phyloP scores from a whole-genome alignment of 1,140 invertebrate genomes.

The Ceratoteleas bidentatus region DNA sequence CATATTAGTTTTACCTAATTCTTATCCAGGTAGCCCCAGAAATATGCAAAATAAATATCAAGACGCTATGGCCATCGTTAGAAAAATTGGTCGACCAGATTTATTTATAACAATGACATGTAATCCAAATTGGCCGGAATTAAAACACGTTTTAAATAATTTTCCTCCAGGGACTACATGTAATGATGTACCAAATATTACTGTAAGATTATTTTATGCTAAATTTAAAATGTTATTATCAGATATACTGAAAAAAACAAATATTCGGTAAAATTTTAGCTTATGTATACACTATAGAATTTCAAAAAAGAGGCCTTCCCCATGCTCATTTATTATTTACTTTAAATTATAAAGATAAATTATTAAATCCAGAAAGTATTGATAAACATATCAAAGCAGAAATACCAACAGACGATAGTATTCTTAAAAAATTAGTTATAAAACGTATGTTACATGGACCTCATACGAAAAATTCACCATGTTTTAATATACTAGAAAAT shows the following conservation, averaged over 20 bases:
- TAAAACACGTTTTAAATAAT: conserved; percentile 7
- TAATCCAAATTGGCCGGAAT: conserved; percentile 15
- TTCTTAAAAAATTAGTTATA: conserved; percentile 29
- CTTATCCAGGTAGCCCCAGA: conserved; percentile 41
- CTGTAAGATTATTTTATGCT: conserved; percentile 18
- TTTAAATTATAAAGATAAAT: conserved; percentile 34
- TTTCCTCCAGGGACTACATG: conserved; percentile 11
- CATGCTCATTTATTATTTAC: conserved; percentile 16
- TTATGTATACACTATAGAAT: conserved; percentile 22
- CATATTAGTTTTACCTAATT: conserved; percentile 48
- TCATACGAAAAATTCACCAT: conserved; percentile 27
- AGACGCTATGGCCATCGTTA: conserved; percentile 14
- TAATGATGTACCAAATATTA: conserved; percentile 19
- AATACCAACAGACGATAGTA: conserved; percentile 22
- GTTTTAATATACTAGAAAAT: conserved; percentile 23
- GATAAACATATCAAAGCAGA: conserved; percentile 13
- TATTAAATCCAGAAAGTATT: conserved; percentile 20
- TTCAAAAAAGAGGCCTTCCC: conserved; percentile 18
- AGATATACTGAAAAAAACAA: conserved; percentile 22
- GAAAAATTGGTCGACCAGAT: conserved; percentile 8
- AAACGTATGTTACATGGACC: conserved; percentile 43
- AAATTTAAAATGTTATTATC: conserved; percentile 13
- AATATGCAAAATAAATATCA: conserved; percentile 35
- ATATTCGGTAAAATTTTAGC: conserved; percentile 21
- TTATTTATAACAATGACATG: conserved; percentile 11